These are phyloP conservation scores for Trachymyrmex cornetzi DNA, from an alignment of 1,140 invertebrate species.

Conservation along the genomic window DNA sequence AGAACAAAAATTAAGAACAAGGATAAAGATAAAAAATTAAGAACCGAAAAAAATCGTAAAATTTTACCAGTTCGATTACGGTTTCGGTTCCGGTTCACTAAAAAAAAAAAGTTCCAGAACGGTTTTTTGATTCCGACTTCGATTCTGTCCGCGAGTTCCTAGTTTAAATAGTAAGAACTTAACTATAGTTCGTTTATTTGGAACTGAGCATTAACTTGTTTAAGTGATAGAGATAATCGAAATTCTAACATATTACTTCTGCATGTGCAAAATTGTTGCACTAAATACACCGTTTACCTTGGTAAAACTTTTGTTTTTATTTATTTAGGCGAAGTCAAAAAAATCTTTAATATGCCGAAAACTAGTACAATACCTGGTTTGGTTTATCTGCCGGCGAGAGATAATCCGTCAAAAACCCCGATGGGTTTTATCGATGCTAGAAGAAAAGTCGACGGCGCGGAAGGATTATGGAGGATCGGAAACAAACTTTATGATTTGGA, in stretches of 20 bases:
- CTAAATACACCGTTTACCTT: slow-evolving; percentile 34
- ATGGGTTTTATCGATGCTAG: slow-evolving; percentile 88
- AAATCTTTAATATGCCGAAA: slow-evolving; percentile 37
- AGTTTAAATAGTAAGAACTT: too few species aligned
- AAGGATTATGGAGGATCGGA: slow-evolving; percentile 92
- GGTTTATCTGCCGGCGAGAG: slow-evolving; percentile 65
- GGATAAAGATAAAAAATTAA: too few species aligned
- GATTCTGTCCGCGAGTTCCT: too few species aligned
- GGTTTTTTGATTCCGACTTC: too few species aligned
- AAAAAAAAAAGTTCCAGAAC: too few species aligned
- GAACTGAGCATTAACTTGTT: too few species aligned
- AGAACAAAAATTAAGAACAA: too few species aligned
- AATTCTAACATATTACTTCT: background rate
- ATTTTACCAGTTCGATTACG: too few species aligned
- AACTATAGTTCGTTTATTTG: too few species aligned
- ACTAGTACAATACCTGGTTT: slow-evolving; percentile 80
- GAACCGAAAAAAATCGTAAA: too few species aligned
- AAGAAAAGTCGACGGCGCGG: slow-evolving; percentile 90
- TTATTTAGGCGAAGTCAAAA: slow-evolving; percentile 9
- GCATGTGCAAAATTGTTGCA: background rate
- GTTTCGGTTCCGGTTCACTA: too few species aligned
- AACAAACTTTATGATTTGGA: slow-evolving; percentile 92
- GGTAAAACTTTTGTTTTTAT: slow-evolving; percentile 17
- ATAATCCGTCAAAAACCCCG: slow-evolving; percentile 70
- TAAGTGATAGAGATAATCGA: too few species aligned